A percentile compares a stretch with the other conserved stretches of the same genome.
Evolutionary conservation across 2,797 vertebrate species (phyloP).

Genomic region (Megaceryle alcyon): DNA sequence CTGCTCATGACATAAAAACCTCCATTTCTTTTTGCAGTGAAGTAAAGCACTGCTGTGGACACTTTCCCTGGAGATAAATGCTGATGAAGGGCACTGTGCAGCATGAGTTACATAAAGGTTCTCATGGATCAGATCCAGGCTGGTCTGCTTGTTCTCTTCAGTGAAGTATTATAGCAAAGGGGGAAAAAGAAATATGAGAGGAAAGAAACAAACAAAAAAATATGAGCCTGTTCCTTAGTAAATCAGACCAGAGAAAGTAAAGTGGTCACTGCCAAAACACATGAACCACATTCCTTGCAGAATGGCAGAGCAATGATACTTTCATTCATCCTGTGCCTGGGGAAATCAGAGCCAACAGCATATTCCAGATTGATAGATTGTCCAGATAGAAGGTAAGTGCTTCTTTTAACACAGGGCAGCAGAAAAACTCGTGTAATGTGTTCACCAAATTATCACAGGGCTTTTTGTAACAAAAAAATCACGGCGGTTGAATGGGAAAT

Average conservation of each 20-base stretch:
- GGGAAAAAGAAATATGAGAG: not conserved
- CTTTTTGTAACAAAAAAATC: not conserved
- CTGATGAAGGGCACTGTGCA: not conserved
- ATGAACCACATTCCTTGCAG: not conserved
- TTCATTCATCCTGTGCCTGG: not conserved
- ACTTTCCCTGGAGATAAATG: not conserved
- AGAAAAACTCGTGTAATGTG: not conserved
- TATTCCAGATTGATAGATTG: not conserved
- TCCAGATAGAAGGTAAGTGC: not conserved
- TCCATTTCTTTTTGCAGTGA: not conserved
- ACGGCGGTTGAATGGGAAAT: not conserved
- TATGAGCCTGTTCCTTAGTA: not conserved
- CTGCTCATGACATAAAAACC: not conserved
- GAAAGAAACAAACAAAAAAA: not conserved
- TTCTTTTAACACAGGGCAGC: not conserved
- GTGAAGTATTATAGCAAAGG: not conserved
- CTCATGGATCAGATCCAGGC: not conserved
- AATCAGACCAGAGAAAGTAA: not conserved
- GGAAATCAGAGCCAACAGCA: not conserved
- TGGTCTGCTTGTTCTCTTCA: not conserved
- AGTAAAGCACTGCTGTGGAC: not conserved
- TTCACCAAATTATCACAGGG: not conserved
- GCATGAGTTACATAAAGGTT: not conserved
- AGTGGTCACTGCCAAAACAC: not conserved
- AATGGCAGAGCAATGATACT: not conserved